Conservation (phyloP, 2,888 invertebrate species). For the Cryptus armator region DNA sequence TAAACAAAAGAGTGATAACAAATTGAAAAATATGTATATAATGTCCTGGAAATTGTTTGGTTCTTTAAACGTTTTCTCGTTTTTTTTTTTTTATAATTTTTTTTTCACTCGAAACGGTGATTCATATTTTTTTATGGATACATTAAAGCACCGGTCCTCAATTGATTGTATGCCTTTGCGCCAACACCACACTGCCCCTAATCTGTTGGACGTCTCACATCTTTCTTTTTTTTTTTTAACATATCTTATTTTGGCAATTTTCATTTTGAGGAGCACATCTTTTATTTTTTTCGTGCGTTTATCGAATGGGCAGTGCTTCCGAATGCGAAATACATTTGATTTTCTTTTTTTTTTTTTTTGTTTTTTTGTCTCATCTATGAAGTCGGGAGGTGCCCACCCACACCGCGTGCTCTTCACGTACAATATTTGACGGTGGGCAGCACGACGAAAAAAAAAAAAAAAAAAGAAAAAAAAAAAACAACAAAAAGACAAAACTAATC, state of each 20-base stretch:
- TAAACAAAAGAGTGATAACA: slow-evolving; percentile 74
- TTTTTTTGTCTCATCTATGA: slow-evolving; percentile 49
- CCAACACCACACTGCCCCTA: slow-evolving; percentile 75
- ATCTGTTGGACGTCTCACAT: slow-evolving; percentile 53
- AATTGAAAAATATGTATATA: slow-evolving; percentile 76
- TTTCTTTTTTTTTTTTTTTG: slow-evolving; percentile 40
- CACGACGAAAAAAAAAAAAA: slow-evolving; percentile 39
- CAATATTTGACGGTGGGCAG: slow-evolving; percentile 65
- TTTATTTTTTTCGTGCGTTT: slow-evolving; percentile 27
- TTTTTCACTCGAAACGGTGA: slow-evolving; percentile 63
- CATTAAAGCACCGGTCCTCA: slow-evolving; percentile 71
- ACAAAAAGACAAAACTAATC: slow-evolving; percentile 39
- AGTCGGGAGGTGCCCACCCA: slow-evolving; percentile 83
- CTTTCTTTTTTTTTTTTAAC: slow-evolving; percentile 28
- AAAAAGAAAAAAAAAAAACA: slow-evolving; percentile 10
- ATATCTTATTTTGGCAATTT: slow-evolving; percentile 44
- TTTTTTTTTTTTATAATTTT: slow-evolving; percentile 26
- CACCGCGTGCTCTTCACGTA: slow-evolving; percentile 72
- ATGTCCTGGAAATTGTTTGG: slow-evolving; percentile 76
- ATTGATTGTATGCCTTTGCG: slow-evolving; percentile 60
- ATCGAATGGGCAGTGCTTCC: slow-evolving; percentile 67
- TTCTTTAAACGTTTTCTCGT: neutral
- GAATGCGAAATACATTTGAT: slow-evolving; percentile 57
- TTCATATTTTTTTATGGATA: slow-evolving; percentile 61
- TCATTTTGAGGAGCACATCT: slow-evolving; percentile 11